Evolutionary conservation across 2,888 invertebrate genomes (phyloP).

Genomic region (Agrotis exclamationis): DNA sequence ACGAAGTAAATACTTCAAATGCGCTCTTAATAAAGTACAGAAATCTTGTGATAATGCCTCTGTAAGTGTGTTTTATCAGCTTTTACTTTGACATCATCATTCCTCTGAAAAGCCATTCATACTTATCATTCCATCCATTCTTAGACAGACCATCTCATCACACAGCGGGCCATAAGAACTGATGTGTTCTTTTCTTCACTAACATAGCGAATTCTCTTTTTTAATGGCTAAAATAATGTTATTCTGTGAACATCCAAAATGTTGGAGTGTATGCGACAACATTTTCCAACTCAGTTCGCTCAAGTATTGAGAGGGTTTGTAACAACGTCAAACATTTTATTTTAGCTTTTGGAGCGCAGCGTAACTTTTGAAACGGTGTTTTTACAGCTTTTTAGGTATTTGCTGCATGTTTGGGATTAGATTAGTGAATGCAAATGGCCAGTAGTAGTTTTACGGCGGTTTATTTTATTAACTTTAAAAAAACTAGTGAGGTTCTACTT

Average conservation of each 20-base stretch:
- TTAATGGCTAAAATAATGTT: constrained; percentile 22
- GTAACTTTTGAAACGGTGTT: constrained; percentile 42
- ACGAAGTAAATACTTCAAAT: too few relatives aligned
- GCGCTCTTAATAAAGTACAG: too few relatives aligned
- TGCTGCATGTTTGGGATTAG: constrained; percentile 36
- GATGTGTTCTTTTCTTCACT: background rate
- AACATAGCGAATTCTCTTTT: background rate
- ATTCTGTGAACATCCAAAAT: constrained; percentile 37
- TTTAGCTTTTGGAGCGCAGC: constrained; percentile 41
- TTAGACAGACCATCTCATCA: background rate
- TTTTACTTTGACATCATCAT: too few relatives aligned
- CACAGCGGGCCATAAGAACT: background rate
- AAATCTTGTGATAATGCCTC: too few relatives aligned
- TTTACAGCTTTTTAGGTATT: constrained; percentile 38
- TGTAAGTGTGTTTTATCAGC: too few relatives aligned
- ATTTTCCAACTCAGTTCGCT: constrained; percentile 40
- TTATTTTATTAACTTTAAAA: constrained; percentile 1
- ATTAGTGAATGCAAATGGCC: constrained; percentile 29
- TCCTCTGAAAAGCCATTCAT: too few relatives aligned
- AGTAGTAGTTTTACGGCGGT: background rate
- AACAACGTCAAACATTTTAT: constrained; percentile 54
- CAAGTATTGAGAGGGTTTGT: constrained; percentile 43
- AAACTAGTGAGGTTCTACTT: background rate
- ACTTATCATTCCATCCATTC: background rate
- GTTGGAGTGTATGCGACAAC: constrained; percentile 38